These are phyloP conservation scores for Vanessa tameamea DNA, from an alignment of 1,140 invertebrate genomes.

Conservation along the genomic window DNA sequence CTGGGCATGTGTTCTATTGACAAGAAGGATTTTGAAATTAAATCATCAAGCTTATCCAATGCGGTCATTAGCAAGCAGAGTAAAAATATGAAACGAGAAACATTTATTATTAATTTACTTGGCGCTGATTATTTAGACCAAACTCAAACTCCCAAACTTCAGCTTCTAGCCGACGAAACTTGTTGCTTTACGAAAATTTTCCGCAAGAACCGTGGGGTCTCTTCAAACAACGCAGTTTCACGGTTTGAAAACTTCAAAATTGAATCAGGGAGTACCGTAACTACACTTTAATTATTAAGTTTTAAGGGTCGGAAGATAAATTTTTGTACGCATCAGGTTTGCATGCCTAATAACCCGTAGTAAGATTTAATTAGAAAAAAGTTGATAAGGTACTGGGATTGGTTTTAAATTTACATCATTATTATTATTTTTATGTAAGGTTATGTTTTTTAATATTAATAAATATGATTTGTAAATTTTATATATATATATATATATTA, in stretches of 20 bases:
- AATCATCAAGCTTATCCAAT: too few relatives aligned
- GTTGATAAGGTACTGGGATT: too few relatives aligned
- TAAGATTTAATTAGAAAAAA: neutral
- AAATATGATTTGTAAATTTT: too few relatives aligned
- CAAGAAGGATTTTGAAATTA: too few relatives aligned
- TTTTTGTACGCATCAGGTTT: neutral
- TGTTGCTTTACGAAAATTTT: slow-evolving; percentile 35
- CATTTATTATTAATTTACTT: too few relatives aligned
- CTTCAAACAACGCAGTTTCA: slow-evolving; percentile 34
- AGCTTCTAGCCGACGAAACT: slow-evolving; percentile 15
- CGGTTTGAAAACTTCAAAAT: slow-evolving; percentile 40
- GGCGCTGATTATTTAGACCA: slow-evolving; percentile 12
- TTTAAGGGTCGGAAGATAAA: neutral
- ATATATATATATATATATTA: too few relatives aligned
- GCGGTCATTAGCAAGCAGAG: too few relatives aligned
- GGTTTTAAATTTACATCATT: too few relatives aligned
- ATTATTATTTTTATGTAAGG: too few relatives aligned
- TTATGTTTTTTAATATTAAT: too few relatives aligned
- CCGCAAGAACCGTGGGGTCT: slow-evolving; percentile 26
- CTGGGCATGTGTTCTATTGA: too few relatives aligned
- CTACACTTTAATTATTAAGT: slow-evolving; percentile 26
- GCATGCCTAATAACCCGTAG: neutral
- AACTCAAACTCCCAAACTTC: slow-evolving; percentile 22
- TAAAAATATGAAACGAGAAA: too few relatives aligned
- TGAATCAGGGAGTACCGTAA: slow-evolving; percentile 25